phyloP scores from a whole-genome alignment of 2,113 vertebrate species.

The Osmerus eperlanus region DNA sequence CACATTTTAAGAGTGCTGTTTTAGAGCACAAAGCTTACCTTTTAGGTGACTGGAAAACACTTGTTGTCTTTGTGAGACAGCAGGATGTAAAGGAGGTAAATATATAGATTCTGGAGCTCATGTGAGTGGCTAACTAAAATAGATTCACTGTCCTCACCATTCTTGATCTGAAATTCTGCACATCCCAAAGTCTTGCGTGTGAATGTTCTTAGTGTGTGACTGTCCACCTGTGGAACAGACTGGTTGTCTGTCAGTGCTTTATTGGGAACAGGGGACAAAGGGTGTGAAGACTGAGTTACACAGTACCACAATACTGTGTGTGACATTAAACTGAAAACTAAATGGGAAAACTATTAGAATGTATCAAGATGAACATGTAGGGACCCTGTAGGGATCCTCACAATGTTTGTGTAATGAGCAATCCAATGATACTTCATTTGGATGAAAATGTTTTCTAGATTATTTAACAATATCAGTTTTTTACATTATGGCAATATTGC shows the following conservation, averaged over 20 bases:
- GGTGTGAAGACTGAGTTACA: not conserved
- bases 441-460: no score
- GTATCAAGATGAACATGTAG: no score
- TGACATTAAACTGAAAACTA: no score
- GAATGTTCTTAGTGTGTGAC: conserved; percentile 34
- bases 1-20: not conserved
- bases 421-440: no score
- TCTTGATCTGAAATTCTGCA: conserved; percentile 37
- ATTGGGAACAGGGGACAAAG: not conserved
- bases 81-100: conserved; percentile 49
- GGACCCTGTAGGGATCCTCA: no score
- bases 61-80: conserved; percentile 45
- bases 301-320: not conserved
- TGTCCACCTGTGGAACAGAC: conserved; percentile 26
- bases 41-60: conserved; percentile 31
- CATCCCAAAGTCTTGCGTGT: conserved; percentile 43
- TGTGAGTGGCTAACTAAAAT: conserved; percentile 72
- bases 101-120: conserved; percentile 62
- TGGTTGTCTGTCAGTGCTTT: conserved; percentile 3
- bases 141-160: conserved; percentile 57
- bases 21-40: conserved; percentile 52
- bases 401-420: not conserved
- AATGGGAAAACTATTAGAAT: not conserved
- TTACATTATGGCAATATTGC: no score
- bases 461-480: no score